Evolutionary conservation across 2,113 vertebrate genomes (phyloP).

Genomic region (Megaceryle torquata): DNA sequence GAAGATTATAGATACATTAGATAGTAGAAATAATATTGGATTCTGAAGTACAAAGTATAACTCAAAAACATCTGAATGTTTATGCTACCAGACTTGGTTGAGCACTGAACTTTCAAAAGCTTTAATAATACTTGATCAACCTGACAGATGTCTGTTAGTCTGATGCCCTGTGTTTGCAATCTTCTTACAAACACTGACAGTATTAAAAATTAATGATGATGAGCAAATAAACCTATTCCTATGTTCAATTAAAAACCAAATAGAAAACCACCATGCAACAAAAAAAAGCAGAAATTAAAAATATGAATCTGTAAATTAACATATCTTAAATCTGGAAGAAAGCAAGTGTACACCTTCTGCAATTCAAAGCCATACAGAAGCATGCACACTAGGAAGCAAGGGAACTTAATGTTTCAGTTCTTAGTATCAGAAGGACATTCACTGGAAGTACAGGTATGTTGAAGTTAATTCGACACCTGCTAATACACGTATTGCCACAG

Average conservation of each 20-base stretch:
- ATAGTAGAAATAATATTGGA: not conserved
- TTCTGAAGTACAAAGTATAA: not conserved
- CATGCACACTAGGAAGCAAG: not conserved
- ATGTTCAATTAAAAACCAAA: not conserved
- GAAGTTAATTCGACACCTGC: not conserved
- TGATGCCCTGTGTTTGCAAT: conserved; percentile 1
- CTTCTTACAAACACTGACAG: conserved; percentile 21
- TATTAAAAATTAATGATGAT: not conserved
- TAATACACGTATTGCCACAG: conserved; percentile 24
- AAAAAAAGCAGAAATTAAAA: not conserved
- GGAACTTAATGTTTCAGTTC: not conserved
- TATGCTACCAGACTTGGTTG: not conserved
- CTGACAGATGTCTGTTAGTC: conserved; percentile 7
- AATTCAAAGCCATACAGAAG: not conserved
- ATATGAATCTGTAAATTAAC: not conserved
- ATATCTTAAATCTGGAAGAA: not conserved
- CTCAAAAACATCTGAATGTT: not conserved
- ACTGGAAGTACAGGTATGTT: conserved; percentile 38
- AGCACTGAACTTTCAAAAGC: not conserved
- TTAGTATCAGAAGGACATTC: conserved; percentile 23
- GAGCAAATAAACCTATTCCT: not conserved
- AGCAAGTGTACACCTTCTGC: not conserved
- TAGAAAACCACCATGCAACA: not conserved
- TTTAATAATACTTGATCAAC: conserved; percentile 32
- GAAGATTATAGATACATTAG: not conserved